These are phyloP conservation scores for Callorhinus ursinus DNA, from an alignment of 2,113 vertebrate genomes.

Conservation along the genomic window DNA sequence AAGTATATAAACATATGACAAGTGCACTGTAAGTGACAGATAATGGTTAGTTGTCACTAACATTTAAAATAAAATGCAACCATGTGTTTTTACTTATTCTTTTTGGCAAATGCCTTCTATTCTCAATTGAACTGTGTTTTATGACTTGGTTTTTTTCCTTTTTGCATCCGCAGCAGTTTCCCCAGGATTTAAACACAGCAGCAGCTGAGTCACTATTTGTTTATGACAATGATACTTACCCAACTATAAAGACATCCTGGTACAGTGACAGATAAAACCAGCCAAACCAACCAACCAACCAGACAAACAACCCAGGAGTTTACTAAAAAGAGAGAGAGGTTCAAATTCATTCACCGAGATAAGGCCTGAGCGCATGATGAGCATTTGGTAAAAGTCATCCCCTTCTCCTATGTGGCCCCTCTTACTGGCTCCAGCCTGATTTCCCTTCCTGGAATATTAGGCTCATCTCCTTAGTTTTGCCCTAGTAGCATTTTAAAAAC, in stretches of 20 bases:
- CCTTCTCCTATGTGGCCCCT: background rate
- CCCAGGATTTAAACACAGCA: background rate
- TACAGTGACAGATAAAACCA: background rate
- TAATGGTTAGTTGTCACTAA: background rate
- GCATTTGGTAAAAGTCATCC: background rate
- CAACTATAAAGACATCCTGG: background rate
- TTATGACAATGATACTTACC: background rate
- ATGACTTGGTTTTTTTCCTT: background rate
- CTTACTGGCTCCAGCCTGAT: background rate
- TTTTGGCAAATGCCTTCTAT: background rate
- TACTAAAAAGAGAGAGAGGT: background rate
- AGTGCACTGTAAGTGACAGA: background rate
- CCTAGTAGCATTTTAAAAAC: background rate
- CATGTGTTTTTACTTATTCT: background rate
- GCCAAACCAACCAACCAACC: background rate
- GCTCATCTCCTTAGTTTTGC: background rate
- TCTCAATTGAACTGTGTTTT: background rate
- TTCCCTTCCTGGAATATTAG: background rate
- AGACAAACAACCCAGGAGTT: background rate
- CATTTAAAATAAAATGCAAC: background rate
- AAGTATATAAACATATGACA: background rate
- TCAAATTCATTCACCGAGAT: background rate
- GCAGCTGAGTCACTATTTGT: background rate
- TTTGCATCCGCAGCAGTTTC: background rate
- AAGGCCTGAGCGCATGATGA: background rate